phyloP scores from a whole-genome alignment of 2,888 invertebrate genomes.

The Eupithecia vulgata region DNA sequence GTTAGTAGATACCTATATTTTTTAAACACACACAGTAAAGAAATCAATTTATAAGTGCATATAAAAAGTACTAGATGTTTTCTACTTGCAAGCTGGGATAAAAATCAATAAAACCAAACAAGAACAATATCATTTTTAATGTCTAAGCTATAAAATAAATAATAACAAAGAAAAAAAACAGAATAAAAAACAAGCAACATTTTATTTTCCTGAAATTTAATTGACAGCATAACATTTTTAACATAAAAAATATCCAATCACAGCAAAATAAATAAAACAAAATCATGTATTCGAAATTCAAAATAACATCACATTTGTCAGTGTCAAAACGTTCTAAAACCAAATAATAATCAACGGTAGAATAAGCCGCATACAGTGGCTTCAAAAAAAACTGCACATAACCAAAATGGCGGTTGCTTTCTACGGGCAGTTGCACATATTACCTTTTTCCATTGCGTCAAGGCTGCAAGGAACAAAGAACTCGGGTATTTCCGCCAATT shows the following conservation, averaged over 20 bases:
- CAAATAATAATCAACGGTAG: not conserved
- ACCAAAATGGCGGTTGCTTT: slow-evolving; percentile 41
- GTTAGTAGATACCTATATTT: not conserved
- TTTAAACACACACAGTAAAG: not conserved
- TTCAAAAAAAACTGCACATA: slow-evolving; percentile 37
- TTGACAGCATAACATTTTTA: not conserved
- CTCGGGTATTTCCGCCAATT: slow-evolving; percentile 32
- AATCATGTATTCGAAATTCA: not conserved
- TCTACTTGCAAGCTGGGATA: not conserved
- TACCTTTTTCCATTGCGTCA: slow-evolving; percentile 57
- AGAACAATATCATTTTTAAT: not conserved
- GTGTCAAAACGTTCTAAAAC: not conserved
- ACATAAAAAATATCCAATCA: not conserved
- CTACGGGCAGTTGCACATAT: slow-evolving; percentile 48
- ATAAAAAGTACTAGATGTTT: not conserved
- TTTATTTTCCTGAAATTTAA: not conserved
- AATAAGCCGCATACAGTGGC: slow-evolving; percentile 18
- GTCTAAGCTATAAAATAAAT: not conserved
- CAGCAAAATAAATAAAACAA: not conserved
- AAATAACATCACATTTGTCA: not conserved
- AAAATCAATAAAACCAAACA: not conserved
- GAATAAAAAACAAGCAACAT: not conserved
- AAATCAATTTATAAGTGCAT: not conserved
- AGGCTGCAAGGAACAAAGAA: slow-evolving; percentile 67
- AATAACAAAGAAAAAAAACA: not conserved